These are phyloP conservation scores for Peromyscus aztecus DNA, from an alignment of 2,797 vertebrate species.

Conservation along the genomic window DNA sequence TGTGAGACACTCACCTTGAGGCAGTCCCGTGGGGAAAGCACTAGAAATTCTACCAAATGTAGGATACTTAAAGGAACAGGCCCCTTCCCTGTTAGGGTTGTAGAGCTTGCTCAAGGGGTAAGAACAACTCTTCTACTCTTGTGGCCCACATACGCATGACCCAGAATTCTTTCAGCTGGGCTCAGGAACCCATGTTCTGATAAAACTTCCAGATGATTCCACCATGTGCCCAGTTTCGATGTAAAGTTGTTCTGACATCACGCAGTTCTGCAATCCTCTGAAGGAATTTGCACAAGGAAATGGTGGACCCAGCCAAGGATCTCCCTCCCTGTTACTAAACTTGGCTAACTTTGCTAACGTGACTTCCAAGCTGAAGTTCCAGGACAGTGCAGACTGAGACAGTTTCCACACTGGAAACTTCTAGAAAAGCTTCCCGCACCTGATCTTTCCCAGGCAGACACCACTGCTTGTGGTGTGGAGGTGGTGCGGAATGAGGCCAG, in stretches of 20 bases:
- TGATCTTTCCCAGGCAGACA: background rate
- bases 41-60: background rate
- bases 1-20: background rate
- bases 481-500: background rate
- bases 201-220: background rate
- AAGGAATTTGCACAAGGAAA: background rate
- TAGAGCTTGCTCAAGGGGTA: background rate
- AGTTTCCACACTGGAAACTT: background rate
- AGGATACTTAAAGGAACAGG: background rate
- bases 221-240: background rate
- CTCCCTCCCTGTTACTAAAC: background rate
- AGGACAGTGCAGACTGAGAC: background rate
- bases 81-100: background rate
- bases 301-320: background rate
- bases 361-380: background rate
- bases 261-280: background rate
- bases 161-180: background rate
- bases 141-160: background rate
- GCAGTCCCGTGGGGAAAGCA: background rate
- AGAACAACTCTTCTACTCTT: background rate
- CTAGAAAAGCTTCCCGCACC: background rate
- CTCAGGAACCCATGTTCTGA: background rate
- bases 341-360: background rate
- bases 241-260: no score
- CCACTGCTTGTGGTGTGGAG: background rate